Conservation (phyloP, 1,140 invertebrate genomes). For the Drosophila triauraria region DNA sequence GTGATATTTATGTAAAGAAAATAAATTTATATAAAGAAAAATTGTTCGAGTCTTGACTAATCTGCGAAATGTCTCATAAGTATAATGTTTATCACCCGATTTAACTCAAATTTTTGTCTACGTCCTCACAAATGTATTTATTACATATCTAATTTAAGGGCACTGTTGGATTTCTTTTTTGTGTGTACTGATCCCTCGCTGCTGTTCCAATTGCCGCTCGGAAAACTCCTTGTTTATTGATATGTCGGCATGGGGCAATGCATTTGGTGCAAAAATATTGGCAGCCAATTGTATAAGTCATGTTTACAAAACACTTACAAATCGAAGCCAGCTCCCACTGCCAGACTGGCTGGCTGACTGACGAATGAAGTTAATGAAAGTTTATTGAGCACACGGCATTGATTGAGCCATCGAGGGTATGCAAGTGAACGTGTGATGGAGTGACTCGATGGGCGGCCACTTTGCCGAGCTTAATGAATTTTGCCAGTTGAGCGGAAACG, state of each 20-base stretch:
- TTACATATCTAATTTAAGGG: too few species aligned
- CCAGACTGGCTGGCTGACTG: conserved; percentile 48
- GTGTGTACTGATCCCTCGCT: conserved; percentile 7
- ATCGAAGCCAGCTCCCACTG: conserved; percentile 24
- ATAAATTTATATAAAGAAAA: too few species aligned
- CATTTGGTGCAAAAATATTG: conserved; percentile 66
- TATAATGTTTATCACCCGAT: too few species aligned
- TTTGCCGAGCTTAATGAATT: conserved; percentile 73
- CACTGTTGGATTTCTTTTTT: not conserved
- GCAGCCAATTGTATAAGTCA: conserved; percentile 60
- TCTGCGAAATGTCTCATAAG: too few species aligned
- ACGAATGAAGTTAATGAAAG: conserved; percentile 79
- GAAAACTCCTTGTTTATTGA: conserved; percentile 47
- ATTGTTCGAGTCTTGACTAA: too few species aligned
- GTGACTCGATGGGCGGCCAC: conserved; percentile 44
- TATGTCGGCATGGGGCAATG: conserved; percentile 35
- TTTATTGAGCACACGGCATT: conserved; percentile 72
- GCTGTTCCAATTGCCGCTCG: conserved; percentile 12
- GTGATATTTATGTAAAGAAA: not conserved
- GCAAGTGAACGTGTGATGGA: conserved; percentile 34
- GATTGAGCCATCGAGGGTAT: conserved; percentile 47
- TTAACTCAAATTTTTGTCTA: too few species aligned
- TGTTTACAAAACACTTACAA: conserved; percentile 82
- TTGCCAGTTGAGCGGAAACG: conserved; percentile 79
- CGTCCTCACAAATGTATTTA: too few species aligned